These are phyloP conservation scores for Lasiurus borealis DNA, from an alignment of 2,113 vertebrate genomes.

Conservation along the genomic window DNA sequence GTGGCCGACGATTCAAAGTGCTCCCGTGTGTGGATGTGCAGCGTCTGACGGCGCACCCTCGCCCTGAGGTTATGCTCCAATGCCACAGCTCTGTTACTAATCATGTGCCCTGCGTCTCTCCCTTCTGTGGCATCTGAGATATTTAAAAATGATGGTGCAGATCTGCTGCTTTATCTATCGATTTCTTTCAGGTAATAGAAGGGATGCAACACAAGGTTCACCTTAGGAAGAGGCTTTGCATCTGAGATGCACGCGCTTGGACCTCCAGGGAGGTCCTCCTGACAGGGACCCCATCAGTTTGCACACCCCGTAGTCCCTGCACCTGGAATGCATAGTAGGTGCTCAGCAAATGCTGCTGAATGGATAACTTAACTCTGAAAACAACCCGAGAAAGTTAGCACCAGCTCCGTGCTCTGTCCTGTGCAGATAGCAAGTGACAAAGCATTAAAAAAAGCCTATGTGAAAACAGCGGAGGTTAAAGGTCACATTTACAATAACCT, in stretches of 20 bases:
- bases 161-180: neutral
- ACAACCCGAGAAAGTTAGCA: too few species aligned
- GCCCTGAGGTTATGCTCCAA: neutral
- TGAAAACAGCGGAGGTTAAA: too few species aligned
- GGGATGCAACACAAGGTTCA: neutral
- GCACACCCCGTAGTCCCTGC: neutral
- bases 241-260: neutral
- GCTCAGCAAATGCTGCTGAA: too few species aligned
- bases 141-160: neutral
- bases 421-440: too few species aligned
- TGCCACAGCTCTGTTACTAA: too few species aligned
- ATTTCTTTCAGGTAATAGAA: neutral
- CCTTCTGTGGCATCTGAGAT: neutral
- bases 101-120: neutral
- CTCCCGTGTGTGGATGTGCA: fast-evolving
- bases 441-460: too few species aligned
- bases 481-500: too few species aligned
- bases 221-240: neutral
- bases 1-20: neutral
- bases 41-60: neutral
- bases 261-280: neutral
- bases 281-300: neutral
- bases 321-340: too few species aligned
- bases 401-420: too few species aligned
- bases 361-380: too few species aligned